Evolutionary conservation across 2,888 invertebrate species (phyloP).

Genomic region (Achlya flavicornis): DNA sequence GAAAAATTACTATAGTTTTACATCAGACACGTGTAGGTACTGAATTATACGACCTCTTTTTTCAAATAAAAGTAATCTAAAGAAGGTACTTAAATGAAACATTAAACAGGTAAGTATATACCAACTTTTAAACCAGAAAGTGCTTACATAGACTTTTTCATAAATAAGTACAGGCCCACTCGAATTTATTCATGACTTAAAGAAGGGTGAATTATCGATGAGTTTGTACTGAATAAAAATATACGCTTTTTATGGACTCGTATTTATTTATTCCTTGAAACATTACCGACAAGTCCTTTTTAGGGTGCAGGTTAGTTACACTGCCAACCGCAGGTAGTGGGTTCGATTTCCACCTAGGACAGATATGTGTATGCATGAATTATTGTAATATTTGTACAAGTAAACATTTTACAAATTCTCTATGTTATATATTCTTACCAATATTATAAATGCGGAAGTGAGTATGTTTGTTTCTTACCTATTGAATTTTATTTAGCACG

Average conservation of each 20-base stretch:
- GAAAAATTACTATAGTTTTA: too few relatives aligned
- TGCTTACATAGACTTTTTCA: background rate
- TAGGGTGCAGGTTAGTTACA: background rate
- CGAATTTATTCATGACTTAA: conserved; percentile 6
- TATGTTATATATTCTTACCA: too few relatives aligned
- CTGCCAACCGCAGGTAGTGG: too few relatives aligned
- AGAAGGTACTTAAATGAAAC: background rate
- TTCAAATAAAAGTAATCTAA: background rate
- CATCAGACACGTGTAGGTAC: too few relatives aligned
- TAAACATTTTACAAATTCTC: too few relatives aligned
- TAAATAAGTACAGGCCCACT: conserved; percentile 4
- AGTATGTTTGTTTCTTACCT: too few relatives aligned
- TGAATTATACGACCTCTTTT: background rate
- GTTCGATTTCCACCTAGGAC: too few relatives aligned
- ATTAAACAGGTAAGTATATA: too few relatives aligned
- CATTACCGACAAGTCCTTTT: background rate
- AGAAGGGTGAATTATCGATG: conserved; percentile 5
- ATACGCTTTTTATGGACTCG: background rate
- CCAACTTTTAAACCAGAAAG: background rate
- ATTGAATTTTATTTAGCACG: too few relatives aligned
- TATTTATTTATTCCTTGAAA: background rate
- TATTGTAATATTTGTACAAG: too few relatives aligned
- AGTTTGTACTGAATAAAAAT: conserved; percentile 1
- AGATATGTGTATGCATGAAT: too few relatives aligned
- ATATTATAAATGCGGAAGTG: too few relatives aligned